Base-by-base conservation (phyloP, 1,140 invertebrate species). In the Calliopsis andreniformis region DNA sequence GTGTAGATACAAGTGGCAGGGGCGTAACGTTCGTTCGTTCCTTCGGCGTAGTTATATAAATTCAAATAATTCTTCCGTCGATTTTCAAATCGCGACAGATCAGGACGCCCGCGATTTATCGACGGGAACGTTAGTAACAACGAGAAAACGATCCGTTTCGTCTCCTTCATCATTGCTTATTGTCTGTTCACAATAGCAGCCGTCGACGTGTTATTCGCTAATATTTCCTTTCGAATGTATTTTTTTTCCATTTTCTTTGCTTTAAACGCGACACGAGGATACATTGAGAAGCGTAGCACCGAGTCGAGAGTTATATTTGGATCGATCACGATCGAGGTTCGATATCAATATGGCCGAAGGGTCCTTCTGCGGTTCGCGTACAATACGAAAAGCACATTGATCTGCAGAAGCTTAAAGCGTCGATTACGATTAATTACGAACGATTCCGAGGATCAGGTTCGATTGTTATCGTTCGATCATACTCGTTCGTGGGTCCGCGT, bases 181-280 rank as follows among this genome's bases (percentile, higher is more conserved):
- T 91, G 91, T 91, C 91, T 89, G 88, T 90, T 91, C 90, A 91
- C 90, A 90, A 91, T 89, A 91, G 90, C 90, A 91, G 91, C 88
- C 82, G 85, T 88, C 87, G 80, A 86, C 86, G 86, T 89, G 86
- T 89, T 79, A 85, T 77, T 88, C 39, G 71, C 49, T 66, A 72
- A 61, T 39, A 63, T 53, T 62, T n/a, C 42, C 10, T 67, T 63
- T 78, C 39, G 0, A 56, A 56, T 67, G 45, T 28, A 45, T 62
- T 67, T 55, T 23, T 68, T 45, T 53, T 42, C n/a, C n/a, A n/a
- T n/a, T n/a, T n/a, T n/a, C n/a, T n/a, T n/a, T n/a, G n/a, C n/a
- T 68, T 35, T 28, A 55, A 62, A 71, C 45, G 49, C 25, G 30
- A 3, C 43, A 47, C 14, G 39, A 61, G 23, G 30, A 59, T 55